Evolutionary conservation across 2,797 vertebrate genomes (phyloP).

Genomic region (Danio albolineatus): DNA sequence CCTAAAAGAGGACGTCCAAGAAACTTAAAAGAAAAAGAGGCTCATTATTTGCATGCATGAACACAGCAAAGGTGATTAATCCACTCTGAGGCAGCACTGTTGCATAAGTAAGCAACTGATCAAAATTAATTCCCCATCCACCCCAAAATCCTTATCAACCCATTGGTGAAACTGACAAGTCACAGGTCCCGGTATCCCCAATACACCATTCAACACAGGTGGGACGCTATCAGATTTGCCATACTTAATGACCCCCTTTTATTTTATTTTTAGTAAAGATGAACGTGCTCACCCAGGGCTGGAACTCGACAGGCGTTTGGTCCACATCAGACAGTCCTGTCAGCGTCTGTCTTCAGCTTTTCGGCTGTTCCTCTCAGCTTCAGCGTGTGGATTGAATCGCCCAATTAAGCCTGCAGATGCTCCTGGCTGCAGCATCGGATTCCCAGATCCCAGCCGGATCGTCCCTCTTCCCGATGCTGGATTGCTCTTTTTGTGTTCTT

Average conservation of each 20-base stretch:
- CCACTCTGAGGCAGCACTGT: not conserved
- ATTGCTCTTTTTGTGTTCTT: conserved; percentile 50
- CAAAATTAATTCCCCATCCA: not conserved
- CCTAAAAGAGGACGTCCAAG: not conserved
- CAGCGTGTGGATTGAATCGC: conserved; percentile 33
- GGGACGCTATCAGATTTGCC: not conserved
- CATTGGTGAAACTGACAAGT: not conserved
- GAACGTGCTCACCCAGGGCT: conserved; percentile 74
- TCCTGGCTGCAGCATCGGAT: conserved; percentile 31
- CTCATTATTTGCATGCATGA: conserved; percentile 20
- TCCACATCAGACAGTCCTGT: conserved; percentile 70
- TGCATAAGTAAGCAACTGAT: conserved; percentile 19
- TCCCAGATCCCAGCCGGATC: conserved; percentile 41
- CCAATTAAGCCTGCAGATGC: conserved; percentile 45
- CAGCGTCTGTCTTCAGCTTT: conserved; percentile 1
- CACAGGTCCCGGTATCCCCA: not conserved
- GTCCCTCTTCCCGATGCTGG: conserved; percentile 30
- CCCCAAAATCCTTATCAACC: not conserved
- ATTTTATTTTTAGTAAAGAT: not conserved
- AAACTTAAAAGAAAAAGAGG: not conserved
- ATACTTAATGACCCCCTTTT: not conserved
- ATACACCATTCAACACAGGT: conserved; percentile 8
- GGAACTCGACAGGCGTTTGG: conserved; percentile 66
- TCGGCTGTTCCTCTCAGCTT: conserved; percentile 24
- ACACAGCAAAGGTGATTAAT: conserved; percentile 18